Base-by-base conservation (phyloP, 2,113 vertebrate species). In the Gymnogyps californianus region DNA sequence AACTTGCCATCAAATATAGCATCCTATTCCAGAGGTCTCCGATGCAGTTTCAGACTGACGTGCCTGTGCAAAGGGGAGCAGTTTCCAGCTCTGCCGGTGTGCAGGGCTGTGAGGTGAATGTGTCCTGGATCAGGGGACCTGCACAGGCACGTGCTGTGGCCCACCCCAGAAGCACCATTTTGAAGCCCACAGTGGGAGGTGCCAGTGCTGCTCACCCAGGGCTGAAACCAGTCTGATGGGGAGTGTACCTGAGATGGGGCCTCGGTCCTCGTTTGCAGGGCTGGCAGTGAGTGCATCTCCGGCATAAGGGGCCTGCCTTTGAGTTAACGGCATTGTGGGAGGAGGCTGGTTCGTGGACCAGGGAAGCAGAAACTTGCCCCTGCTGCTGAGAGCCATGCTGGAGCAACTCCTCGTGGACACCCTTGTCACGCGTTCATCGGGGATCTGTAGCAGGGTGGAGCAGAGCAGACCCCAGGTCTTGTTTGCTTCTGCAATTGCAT, bases 41-140 rank as follows among this genome's bases (percentile, higher is more conserved):
- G 0, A 31, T 65, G 70, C 28, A 5, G 42, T 82, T 92, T 75
- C 76, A 79, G 61, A 16, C 44, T 46, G 58, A 32, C 0, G 0
- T 22, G 52, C 36, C 74, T 40, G 22, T 79, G 78, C 36, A 42
- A 6, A 66, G 16, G 11, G 21, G 14, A 78, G 38, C 51, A 87
- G 86, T 55, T 88, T 47, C 36, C 54, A 69, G 75, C 61, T 54
- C 49, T 21, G 64, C n/a, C 5, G 0, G 29, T 2, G 0, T 17
- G 18, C 1, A 1, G 51, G 36, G n/a, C 65, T 31, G 19, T 40
- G 77, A 34, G n/a, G 21, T 5, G 16, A 82, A 26, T 0, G 0
- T 44, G 71, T 65, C 58, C 58, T 17, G 47, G 3, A 24, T 8
- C 3, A 4, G 16, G 47, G 21, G 20, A 34, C 62, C 52, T 65